These are phyloP conservation scores for Paelopatides confundens DNA, from an alignment of 53 echinoderm and acorn worm species.

Conservation along the genomic window DNA sequence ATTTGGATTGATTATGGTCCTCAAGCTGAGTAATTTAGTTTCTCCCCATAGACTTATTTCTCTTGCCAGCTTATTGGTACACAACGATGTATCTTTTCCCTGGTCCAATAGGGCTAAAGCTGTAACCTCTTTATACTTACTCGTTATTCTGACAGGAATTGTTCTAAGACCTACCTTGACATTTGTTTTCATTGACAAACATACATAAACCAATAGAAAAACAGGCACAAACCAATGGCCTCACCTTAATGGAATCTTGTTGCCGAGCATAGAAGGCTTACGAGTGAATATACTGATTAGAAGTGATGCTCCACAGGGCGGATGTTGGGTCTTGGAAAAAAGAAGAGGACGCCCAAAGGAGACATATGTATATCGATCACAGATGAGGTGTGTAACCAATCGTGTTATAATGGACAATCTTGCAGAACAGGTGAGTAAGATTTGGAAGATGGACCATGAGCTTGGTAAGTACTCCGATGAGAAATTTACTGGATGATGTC, in stretches of 20 bases:
- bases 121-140: conserved; percentile 25
- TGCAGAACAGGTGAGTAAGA: no score
- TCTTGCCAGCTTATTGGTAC: no score
- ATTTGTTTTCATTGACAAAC: not conserved
- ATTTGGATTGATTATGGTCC: not conserved
- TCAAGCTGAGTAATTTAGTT: not conserved
- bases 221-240: conserved; percentile 40
- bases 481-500: conserved; percentile 58
- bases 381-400: conserved; percentile 23
- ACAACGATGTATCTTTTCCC: no score
- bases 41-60: no score
- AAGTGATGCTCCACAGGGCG: no score
- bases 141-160: not conserved
- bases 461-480: no score
- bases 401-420: conserved; percentile 54
- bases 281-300: conserved; percentile 56
- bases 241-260: conserved; percentile 13
- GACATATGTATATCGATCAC: conserved; percentile 56
- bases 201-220: no score
- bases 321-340: conserved; percentile 54
- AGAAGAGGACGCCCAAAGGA: conserved; percentile 71
- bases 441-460: no score
- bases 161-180: conserved; percentile 28
- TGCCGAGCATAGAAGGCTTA: conserved; percentile 13
- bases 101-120: conserved; percentile 48